These are phyloP conservation scores for Acromyrmex heyeri DNA, from an alignment of 1,140 invertebrate genomes.

Conservation along the genomic window DNA sequence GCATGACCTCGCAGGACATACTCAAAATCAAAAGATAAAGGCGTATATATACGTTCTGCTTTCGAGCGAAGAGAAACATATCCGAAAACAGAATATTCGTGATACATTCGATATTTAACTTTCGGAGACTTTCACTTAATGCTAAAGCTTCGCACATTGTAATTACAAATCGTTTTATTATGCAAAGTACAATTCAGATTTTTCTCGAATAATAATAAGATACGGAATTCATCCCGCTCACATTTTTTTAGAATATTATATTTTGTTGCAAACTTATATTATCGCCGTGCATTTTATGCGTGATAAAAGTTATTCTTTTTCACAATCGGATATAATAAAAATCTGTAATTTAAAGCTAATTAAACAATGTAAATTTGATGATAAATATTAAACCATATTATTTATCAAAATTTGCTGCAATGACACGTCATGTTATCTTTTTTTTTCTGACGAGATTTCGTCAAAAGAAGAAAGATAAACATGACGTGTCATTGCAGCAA, in stretches of 20 bases:
- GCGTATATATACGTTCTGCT: background rate
- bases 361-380: background rate
- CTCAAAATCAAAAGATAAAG: background rate
- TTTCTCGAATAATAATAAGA: no score
- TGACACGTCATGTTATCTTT: background rate
- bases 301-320: background rate
- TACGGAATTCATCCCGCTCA: background rate
- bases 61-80: background rate
- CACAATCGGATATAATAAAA: background rate
- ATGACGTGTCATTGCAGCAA: no score
- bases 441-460: no score
- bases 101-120: background rate
- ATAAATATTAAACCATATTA: background rate
- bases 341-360: no score
- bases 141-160: background rate
- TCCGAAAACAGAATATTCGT: background rate
- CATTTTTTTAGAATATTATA: background rate
- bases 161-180: background rate
- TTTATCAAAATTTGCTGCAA: background rate
- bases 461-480: no score
- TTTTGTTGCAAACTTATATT: background rate
- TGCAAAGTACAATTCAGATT: background rate
- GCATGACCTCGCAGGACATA: background rate
- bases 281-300: no score
- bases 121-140: conserved; percentile 26